Evolutionary conservation across 1,140 invertebrate genomes (phyloP).

Genomic region (Microplitis demolitor): DNA sequence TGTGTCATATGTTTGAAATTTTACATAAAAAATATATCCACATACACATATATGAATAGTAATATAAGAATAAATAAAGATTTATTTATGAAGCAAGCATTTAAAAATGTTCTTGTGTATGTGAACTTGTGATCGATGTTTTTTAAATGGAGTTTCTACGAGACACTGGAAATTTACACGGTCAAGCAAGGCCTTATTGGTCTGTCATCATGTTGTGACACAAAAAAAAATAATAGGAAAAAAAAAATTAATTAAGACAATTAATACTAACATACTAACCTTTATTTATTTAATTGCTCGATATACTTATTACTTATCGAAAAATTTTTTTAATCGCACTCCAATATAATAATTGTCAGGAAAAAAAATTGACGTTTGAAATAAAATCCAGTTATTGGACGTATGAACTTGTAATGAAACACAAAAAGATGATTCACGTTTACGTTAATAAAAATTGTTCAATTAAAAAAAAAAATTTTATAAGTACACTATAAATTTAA

Average conservation of each 20-base stretch:
- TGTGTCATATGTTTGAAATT: no score
- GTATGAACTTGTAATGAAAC: no score
- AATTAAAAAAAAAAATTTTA: no score
- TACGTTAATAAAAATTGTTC: no score
- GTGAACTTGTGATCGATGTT: neutral
- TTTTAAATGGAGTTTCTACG: neutral
- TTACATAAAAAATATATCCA: no score
- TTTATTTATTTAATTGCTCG: neutral
- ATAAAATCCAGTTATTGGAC: no score
- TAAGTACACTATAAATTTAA: neutral
- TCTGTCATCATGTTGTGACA: neutral
- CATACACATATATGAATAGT: no score
- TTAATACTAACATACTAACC: neutral
- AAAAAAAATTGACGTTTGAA: no score
- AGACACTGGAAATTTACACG: slow-evolving; percentile 1
- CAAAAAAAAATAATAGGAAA: neutral
- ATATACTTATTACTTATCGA: neutral
- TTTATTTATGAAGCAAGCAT: neutral
- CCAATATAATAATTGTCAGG: neutral
- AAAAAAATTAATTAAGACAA: neutral
- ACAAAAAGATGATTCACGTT: no score
- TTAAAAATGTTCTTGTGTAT: neutral
- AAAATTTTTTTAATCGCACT: neutral
- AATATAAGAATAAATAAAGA: no score
- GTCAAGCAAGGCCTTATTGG: neutral